Evolutionary conservation across 23 tunicate species (phyloP), one percentile per base, ranked within the genome.

Genomic region (Phallusia fumigata): DNA sequence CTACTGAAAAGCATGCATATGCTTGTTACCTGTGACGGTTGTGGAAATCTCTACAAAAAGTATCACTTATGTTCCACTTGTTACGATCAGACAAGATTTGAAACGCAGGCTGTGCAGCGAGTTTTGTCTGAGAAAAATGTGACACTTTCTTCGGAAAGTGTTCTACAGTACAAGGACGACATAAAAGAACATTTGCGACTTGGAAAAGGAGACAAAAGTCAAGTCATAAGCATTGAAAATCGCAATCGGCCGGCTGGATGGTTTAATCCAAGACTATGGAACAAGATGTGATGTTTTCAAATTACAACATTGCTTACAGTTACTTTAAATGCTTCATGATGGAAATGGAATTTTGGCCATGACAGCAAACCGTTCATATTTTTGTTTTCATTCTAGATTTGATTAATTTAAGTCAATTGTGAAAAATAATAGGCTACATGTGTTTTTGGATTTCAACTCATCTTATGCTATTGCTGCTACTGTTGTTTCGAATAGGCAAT

Each of bases 61-160:
- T 93, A 77, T 83, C 87, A 88, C 35, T 52, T 93, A 45, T 93
- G 98, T 73, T 50, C 75, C 47, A 88, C 92, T 24, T 93, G 98
- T 81, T 93, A 93, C 53, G 87, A 93, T 53, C 98, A 93, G 51
- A 93, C 93, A n/a, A 76, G 98, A 81, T 93, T 77, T 73, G 98
- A 93, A 82, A 93, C 98, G 0, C 84, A 93, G 53, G 74, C 31
- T 2, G 88, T 93, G 0, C 83, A 93, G 31, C 73, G 80, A 53
- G 58, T 84, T 34, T 65, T 93, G 49, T 28, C 74, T 16, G 93
- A 88, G 51, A 81, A 78, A 5, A 84, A 75, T 33, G 75, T 77
- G 65, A 81, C 88, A 0, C 77, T 93, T 31, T 78, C 83, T 26
- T 83, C 88, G 75, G 90, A 85, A 73, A 65, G 85, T 84, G 98